Evolutionary conservation across 2,888 invertebrate genomes (phyloP), one percentile per base, ranked within the genome.

Genomic region (Chymomyza amoena): DNA sequence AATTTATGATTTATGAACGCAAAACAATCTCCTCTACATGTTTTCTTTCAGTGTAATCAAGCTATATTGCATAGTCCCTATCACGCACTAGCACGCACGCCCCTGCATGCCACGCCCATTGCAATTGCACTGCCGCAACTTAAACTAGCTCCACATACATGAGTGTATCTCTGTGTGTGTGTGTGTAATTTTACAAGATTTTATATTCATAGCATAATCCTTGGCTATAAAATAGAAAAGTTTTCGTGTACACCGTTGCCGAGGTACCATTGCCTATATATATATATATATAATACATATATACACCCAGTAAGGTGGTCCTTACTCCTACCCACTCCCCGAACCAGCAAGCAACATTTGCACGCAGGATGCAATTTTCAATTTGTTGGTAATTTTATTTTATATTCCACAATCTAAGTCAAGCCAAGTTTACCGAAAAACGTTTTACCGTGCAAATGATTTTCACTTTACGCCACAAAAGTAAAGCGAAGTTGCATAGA

Each of bases 361-460:
- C 84, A 84, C 84, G 86, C 86, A 86, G 86, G 83, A 84, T 84
- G 83, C 83, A 84, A 86, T 84, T 84, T 84, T 84, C 83, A 84
- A 84, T 84, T 84, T 84, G 83, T 84, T 86, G 84, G 86, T 84
- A 86, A 84, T 84, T 84, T 84, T 84, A 84, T 84, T 84, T 84
- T 81, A 84, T 84, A 86, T 84, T 84, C 81, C 77, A 75, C 86
- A 86, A 84, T 84, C 86, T 84, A 84, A 86, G 86, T 84, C 83
- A 81, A 81, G 81, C 75, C 84, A 84, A 84, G 83, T 84, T 86
- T 84, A 84, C 83, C 83, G 86, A 84, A 84, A 84, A 84, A 84
- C 83, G 86, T 84, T 86, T 84, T 84, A 84, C 86, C 80, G 83
- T 84, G 86, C 81, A 84, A 84, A 84, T 86, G 83, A 86, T 84